Base-by-base conservation (phyloP, 2,888 invertebrate genomes). In the Hemaris fuciformis region DNA sequence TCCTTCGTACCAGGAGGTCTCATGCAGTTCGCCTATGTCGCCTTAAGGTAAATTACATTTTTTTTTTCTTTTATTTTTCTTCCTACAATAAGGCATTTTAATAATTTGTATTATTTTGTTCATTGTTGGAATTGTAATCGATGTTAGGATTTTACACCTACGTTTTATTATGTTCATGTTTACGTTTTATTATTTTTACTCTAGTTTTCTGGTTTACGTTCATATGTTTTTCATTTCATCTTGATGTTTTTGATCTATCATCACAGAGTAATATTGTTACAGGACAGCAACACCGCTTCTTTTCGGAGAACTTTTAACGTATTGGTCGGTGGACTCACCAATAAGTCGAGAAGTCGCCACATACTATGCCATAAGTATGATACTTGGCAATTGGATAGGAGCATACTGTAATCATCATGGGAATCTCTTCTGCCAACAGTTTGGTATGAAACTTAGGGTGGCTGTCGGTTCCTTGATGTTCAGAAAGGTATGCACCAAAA, bases 391-490 rank as follows among this genome's bases (percentile, higher is more conserved):
- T 67, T 69, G 93, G 68, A 77, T 93, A 43, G 94, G 94, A 3
- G 93, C 94, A 0, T 83, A 95, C 60, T 89, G 94, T 61, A 94
- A 95, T 73, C 97, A 97, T 81, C 96, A 96, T 0, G 96, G 95
- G 66, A 95, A 95, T 80, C 93, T 96, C 74, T 94, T 93, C 48
- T 89, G 93, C 31, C 93, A 94, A 73, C 94, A 95, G 74, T 91
- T 94, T 13, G 97, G 97, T 38, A 95, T 96, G 96, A 93, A 95
- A 76, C 87, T 96, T 41, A 90, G 97, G 67, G 91, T 96, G 0
- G 96, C 96, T 0, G 94, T 95, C 62, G 95, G 96, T 73, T 94
- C 96, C 0, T 83, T 97, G 1, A 93, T 97, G 79, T 97, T 95
- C 76, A 94, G 96, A 86, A 97, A 97, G 94, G 96, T 96, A 82